Evolutionary conservation across 2,888 invertebrate genomes (phyloP), one percentile per base, ranked within the genome.

Genomic region (Eupithecia abbreviata): DNA sequence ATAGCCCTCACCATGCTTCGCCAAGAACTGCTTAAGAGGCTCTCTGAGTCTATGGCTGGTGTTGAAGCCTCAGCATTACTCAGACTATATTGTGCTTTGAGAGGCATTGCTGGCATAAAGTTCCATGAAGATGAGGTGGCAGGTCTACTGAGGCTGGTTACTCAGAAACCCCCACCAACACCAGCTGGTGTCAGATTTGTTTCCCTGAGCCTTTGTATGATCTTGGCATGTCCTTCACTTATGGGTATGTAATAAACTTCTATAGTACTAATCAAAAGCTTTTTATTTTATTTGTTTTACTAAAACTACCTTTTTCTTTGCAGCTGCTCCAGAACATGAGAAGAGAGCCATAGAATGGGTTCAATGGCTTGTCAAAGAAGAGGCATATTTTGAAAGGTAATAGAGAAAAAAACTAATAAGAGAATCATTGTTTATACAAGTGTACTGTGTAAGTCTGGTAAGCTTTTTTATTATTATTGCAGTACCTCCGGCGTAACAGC

Each of bases 51-150:
- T 3, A 95, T 96, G 47, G 97, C 97, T 9, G 93, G 96, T 10
- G 97, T 98, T 0, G 97, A 98, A 90, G 98, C 98, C 0, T 98
- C 98, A n/a, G 98, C 98, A 1, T 94, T 99, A 66, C 92, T 99
- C 45, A 95, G 99, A 67, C 95, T 99, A 0, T 99, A 99, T 89
- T 99, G 99, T 91, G 98, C 99, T 0, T 94, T 99, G 0, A 96
- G 98, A 84, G 98, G 98, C 69, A 98, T 99, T 76, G 99, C 98
- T 0, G 98, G 98, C 1, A 97, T 99, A 15, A 99, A 99, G 96
- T 98, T 95, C 87, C 98, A 98, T 88, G 99, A 99, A 88, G 98
- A 99, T 83, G 99, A 99, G 95, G 97, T 98, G 42, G 96, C 96
- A 75, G 96, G 97, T 71, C 95, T 99, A 49, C 96, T 99, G 15